Evolutionary conservation across 2,797 vertebrate species (phyloP).

Genomic region (Octomys mimax): DNA sequence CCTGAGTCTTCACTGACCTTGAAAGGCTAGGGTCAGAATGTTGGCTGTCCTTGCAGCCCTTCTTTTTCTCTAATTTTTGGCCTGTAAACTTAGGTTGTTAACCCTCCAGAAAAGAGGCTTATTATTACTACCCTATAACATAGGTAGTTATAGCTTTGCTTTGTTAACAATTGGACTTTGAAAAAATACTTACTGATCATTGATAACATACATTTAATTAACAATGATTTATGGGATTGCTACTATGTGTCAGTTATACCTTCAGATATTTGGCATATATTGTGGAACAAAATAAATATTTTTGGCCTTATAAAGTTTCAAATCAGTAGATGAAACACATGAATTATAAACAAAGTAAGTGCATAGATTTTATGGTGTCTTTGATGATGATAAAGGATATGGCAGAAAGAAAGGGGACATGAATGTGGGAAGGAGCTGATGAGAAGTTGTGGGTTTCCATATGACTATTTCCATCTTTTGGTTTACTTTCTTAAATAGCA

Average conservation of each 20-base stretch:
- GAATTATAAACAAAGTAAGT: background rate
- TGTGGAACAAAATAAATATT: slow-evolving; percentile 21
- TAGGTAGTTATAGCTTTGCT: background rate
- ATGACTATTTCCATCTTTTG: background rate
- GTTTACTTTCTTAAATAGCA: slow-evolving; percentile 9
- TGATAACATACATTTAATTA: background rate
- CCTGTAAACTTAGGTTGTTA: no score
- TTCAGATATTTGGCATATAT: background rate
- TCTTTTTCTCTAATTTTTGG: no score
- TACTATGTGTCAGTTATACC: background rate
- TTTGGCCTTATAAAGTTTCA: background rate
- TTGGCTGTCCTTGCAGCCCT: no score
- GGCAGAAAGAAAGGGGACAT: background rate
- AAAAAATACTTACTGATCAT: background rate
- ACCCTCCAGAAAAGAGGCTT: no score
- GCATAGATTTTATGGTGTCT: background rate
- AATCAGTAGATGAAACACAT: background rate
- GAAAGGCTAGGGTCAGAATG: no score
- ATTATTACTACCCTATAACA: no score
- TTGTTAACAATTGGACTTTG: background rate
- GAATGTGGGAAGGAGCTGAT: background rate
- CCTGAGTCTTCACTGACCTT: no score
- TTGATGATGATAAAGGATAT: background rate
- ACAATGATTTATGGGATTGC: background rate
- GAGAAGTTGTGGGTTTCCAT: background rate